Evolutionary conservation across 37 sponge, comb jelly and placozoan genomes (phyloP).

Genomic region (Agelas oroides): DNA sequence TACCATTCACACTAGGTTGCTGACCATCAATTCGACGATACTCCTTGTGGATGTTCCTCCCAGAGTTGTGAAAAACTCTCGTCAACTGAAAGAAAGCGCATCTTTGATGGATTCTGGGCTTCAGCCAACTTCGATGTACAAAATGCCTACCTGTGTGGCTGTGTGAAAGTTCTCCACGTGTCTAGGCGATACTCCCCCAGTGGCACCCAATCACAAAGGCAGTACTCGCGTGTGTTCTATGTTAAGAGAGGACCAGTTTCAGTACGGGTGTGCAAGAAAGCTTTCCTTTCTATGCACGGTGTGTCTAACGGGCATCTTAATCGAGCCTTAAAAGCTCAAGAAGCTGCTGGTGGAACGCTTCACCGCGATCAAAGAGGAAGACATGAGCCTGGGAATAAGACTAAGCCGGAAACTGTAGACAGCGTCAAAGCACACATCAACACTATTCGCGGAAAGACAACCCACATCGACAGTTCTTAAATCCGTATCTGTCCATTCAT

Average conservation of each 20-base stretch:
- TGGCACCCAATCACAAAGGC: constrained; percentile 9
- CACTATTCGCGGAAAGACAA: constrained; percentile 49
- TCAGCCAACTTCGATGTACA: constrained; percentile 23
- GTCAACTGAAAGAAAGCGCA: not conserved
- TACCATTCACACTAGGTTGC: constrained; percentile 3
- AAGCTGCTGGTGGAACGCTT: too few species aligned
- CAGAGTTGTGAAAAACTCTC: constrained; percentile 12
- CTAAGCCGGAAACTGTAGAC: not conserved
- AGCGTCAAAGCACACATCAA: constrained; percentile 30
- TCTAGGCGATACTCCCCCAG: constrained; percentile 1
- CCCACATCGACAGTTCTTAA: constrained; percentile 9
- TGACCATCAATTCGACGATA: not conserved
- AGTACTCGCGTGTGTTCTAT: constrained; percentile 13
- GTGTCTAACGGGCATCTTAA: constrained; percentile 1
- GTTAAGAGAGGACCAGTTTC: constrained; percentile 3
- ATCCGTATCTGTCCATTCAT: constrained; percentile 9
- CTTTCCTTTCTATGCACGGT: constrained; percentile 12
- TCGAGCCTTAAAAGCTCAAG: constrained; percentile 28
- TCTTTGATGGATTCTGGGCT: constrained; percentile 35
- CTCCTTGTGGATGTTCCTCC: constrained; percentile 5
- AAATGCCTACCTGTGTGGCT: constrained; percentile 36
- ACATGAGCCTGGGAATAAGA: constrained; percentile 2
- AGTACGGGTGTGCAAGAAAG: constrained; percentile 16
- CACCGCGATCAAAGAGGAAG: constrained; percentile 22
- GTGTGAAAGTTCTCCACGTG: constrained; percentile 8